These are phyloP conservation scores for Malachius bipustulatus DNA, from an alignment of 2,888 invertebrate genomes.

Conservation along the genomic window DNA sequence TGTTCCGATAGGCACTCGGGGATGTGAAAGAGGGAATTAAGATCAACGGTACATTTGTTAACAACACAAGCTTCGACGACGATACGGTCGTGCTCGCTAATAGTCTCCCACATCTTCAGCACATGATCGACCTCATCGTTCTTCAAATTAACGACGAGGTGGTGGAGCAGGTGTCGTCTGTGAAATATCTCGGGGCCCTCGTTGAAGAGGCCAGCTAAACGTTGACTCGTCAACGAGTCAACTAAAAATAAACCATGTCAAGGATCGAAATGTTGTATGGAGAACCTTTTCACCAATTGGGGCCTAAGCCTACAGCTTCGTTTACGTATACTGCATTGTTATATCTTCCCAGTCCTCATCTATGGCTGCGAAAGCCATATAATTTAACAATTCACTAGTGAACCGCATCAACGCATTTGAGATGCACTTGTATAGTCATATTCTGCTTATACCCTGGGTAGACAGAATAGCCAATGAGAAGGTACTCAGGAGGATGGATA, in stretches of 20 bases:
- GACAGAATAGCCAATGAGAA: background rate
- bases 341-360: background rate
- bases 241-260: too few relatives aligned
- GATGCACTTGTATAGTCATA: too few relatives aligned
- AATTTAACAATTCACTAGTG: too few relatives aligned
- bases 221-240: too few relatives aligned
- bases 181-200: too few relatives aligned
- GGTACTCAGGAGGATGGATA: background rate
- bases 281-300: background rate
- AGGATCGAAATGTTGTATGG: too few relatives aligned
- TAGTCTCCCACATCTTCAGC: too few relatives aligned
- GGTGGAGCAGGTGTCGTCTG: background rate
- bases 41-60: background rate
- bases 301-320: background rate
- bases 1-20: background rate
- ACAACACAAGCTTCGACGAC: too few relatives aligned
- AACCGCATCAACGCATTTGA: too few relatives aligned
- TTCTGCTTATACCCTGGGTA: background rate
- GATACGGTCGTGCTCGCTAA: too few relatives aligned
- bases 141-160: background rate
- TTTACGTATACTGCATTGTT: background rate
- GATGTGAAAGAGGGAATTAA: background rate
- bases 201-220: too few relatives aligned
- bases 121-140: too few relatives aligned
- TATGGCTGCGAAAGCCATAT: slow-evolving; percentile 1